Evolutionary conservation across 2,113 vertebrate genomes (phyloP), one percentile per base, ranked within the genome.

Genomic region (Natator depressus): DNA sequence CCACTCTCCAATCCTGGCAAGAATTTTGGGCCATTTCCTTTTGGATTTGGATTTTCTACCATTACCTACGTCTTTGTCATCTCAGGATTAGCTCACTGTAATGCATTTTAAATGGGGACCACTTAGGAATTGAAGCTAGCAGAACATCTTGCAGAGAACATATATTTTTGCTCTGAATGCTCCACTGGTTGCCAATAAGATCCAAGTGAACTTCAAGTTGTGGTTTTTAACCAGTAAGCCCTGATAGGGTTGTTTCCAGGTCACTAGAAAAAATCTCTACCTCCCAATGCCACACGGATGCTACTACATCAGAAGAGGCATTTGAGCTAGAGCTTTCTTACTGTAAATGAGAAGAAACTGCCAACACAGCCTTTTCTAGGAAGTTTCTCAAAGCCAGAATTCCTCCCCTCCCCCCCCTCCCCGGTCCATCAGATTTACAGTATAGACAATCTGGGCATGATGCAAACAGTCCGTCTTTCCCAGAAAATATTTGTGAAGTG

Each of bases 371-470:
- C 53, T 91, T 81, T 80, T 42, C 20, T 20, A 62, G 46, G 10
- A 10, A 35, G 5, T 2, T 6, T 82, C n/a, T 94, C 17, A 75
- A 89, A 81, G 92, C 8, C 25, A 86, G 35, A 88, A 83, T 54
- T 80, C 3, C 6, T 8, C 89, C 16, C 5, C 47, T 7, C 47
- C 5, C 84, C 47, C 5, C 84, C 17, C 11, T 10, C 17, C 38
- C 4, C 20, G 79, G 81, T 76, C 6, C 0, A 0, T 81, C 2
- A 82, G n/a, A 2, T 80, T 85, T 88, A 13, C 35, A 69, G 9
- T 72, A 72, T 20, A 83, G 4, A 0, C 31, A 46, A 57, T 38
- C 54, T 1, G 0, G 8, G 20, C 50, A 62, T 57, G 10, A 1
- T 75, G 69, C 31, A 65, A 81, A 95, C 90, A 82, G 8, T 38